These are phyloP conservation scores for Cyprinodon tularosa DNA, from an alignment of 2,113 vertebrate species.

Conservation along the genomic window DNA sequence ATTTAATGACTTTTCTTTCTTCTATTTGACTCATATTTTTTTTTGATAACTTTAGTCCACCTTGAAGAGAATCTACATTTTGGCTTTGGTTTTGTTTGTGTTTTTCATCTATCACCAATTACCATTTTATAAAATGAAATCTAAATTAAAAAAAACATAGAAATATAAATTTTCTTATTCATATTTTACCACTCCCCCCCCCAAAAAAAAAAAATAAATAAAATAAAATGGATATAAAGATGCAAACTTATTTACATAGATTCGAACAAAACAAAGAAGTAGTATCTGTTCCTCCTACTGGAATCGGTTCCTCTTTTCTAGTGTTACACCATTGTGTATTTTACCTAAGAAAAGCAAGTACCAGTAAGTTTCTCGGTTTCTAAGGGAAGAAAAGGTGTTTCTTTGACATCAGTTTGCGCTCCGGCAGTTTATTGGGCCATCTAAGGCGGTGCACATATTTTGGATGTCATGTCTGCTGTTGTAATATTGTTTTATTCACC, in stretches of 20 bases:
- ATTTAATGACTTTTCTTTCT: background rate
- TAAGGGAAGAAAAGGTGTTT: background rate
- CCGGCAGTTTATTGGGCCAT: constrained; percentile 72
- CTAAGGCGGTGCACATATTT: constrained; percentile 74
- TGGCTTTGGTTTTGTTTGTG: background rate
- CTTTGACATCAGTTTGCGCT: constrained; percentile 23
- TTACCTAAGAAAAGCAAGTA: constrained; percentile 52
- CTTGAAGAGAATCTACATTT: background rate
- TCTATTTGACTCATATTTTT: background rate
- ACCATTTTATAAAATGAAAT: background rate
- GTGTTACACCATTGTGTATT: constrained; percentile 34
- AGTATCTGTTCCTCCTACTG: too few species aligned
- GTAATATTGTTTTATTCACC: constrained; percentile 79
- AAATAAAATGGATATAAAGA: background rate
- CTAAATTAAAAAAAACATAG: background rate
- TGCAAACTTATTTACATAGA: constrained; percentile 4
- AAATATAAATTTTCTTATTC: background rate
- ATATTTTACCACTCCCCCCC: background rate
- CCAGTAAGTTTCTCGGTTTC: constrained; percentile 12
- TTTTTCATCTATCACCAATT: background rate
- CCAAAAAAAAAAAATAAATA: background rate
- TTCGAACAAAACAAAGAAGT: constrained; percentile 15
- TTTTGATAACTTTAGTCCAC: background rate
- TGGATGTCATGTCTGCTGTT: constrained; percentile 72
- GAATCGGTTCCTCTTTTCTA: constrained; percentile 5